Conservation (phyloP, 23 tunicate species). For the Ciona savignyi region DNA sequence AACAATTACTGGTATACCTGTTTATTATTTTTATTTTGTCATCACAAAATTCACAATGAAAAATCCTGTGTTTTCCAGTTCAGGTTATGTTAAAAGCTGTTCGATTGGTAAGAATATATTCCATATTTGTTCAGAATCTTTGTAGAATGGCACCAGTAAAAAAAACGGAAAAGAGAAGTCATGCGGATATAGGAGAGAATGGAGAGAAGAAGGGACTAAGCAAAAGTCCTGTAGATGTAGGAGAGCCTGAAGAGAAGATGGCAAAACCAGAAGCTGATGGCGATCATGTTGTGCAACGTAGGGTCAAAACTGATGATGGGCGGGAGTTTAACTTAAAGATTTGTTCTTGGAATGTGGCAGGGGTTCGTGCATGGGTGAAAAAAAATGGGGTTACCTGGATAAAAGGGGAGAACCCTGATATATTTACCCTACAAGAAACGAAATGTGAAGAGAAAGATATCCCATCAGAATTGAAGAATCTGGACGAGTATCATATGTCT, state of each 20-base stretch:
- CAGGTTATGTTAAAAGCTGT: too few relatives aligned
- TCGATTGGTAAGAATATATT: too few relatives aligned
- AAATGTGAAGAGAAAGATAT: conserved; percentile 63
- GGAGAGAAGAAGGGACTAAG: not conserved
- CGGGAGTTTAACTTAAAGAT: conserved; percentile 59
- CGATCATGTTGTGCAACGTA: not conserved
- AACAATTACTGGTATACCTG: too few relatives aligned
- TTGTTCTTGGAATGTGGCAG: conserved; percentile 90
- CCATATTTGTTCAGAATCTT: too few relatives aligned
- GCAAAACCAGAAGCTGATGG: not conserved
- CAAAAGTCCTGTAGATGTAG: too few relatives aligned
- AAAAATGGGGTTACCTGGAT: conserved; percentile 70
- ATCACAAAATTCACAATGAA: too few relatives aligned
- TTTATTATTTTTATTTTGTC: too few relatives aligned
- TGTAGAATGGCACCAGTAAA: too few relatives aligned
- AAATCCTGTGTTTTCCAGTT: too few relatives aligned
- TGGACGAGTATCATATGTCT: conserved; percentile 36
- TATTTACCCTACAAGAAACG: conserved; percentile 87
- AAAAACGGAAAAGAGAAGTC: too few relatives aligned
- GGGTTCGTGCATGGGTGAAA: conserved; percentile 82
- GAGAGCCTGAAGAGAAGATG: too few relatives aligned
- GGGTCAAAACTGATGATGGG: conserved; percentile 37
- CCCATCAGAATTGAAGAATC: conserved; percentile 55
- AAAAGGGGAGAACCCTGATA: conserved; percentile 43
- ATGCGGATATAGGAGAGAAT: not conserved